phyloP scores from a whole-genome alignment of 2,797 vertebrate genomes.

The Lemur catta region DNA sequence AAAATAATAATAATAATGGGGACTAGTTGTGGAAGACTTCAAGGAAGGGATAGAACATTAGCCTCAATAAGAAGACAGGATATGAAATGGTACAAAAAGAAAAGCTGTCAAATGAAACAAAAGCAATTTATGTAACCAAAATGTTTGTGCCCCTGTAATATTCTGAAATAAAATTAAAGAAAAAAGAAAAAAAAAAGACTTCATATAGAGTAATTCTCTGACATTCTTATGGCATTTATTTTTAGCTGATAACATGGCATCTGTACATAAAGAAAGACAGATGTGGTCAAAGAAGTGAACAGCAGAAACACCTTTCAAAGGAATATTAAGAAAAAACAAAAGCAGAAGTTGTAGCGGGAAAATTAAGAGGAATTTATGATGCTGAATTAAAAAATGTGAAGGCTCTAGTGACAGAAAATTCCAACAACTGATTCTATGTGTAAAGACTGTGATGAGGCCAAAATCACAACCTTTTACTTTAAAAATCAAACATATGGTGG shows the following conservation, averaged over 20 bases:
- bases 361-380: not conserved
- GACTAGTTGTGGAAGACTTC: too few species aligned
- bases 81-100: too few species aligned
- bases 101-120: too few species aligned
- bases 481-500: constrained; percentile 44
- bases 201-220: not conserved
- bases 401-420: not conserved
- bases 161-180: too few species aligned
- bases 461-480: constrained; percentile 34
- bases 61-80: too few species aligned
- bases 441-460: constrained; percentile 10
- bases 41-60: too few species aligned
- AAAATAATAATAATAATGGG: too few species aligned
- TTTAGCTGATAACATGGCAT: not conserved
- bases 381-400: not conserved
- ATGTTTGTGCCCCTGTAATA: too few species aligned
- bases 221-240: not conserved
- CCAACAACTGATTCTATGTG: not conserved
- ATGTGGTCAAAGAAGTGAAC: not conserved
- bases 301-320: not conserved
- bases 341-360: not conserved
- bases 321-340: not conserved
- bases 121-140: too few species aligned
- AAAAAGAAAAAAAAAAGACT: too few species aligned
- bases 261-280: not conserved